Base-by-base conservation (phyloP, 2,888 invertebrate genomes). In the Tetranychus truncatus region DNA sequence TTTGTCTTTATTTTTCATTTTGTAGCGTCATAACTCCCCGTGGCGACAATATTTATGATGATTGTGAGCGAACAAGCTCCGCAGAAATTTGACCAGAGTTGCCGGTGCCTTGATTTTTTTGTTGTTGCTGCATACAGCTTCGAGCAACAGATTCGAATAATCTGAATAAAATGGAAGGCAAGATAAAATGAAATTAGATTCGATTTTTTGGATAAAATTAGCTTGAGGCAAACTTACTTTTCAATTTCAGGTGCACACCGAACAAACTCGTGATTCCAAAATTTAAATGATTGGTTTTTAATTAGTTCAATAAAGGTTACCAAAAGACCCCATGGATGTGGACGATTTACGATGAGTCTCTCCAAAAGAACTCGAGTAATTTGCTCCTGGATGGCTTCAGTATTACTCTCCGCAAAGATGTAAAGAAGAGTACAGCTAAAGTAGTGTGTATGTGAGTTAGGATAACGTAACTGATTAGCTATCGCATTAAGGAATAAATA, bases 171-270 rank as follows among this genome's bases (percentile, higher is more conserved):
- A 55, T 15, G 7, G 7, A 15, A 55, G 34, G 34, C 5, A 21
- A 69, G 34, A 21, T 20, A 21, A 21, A 6, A 24, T 6, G 6
- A 67, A 67, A 67, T 34, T 34, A 34, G 34, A 34, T 34, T 34
- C 34, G 1, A 34, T 34, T 3, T 34, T 34, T 34, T 34, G 34
- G 34, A 34, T 5, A 34, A 34, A 34, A 3, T 34, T 34, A 34
- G 34, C 34, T 5, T 34, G 0, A 34, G 2, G 11, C 66, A n/a
- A 67, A 87, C 90, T 88, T 84, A 95, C 94, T 96, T 96, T 85
- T 96, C 95, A 81, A 99, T 97, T 85, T 99, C 99, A 1, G 97
- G 95, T 24, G 99, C 97, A 84, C 99, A 99, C 82, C 95, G 95
- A 1, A 99, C 97, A 85, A 99, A 99, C 81, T 99, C 96, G 82